These are phyloP conservation scores for Pocillopora verrucosa DNA, from an alignment of 64 coral and sea anemone species.

Conservation along the genomic window DNA sequence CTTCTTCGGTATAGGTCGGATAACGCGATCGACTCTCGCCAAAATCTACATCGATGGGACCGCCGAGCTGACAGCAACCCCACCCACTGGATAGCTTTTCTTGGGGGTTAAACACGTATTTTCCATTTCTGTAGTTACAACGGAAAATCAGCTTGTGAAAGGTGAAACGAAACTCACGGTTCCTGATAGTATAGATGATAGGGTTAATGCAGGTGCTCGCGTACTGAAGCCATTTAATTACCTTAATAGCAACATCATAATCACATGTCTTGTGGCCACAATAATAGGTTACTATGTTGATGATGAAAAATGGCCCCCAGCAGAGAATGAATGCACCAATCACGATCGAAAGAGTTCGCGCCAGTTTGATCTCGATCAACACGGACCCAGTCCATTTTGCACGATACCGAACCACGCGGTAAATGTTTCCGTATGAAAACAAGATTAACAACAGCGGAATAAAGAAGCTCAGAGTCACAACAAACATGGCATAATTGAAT, in stretches of 20 bases:
- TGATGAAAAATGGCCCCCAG: slow-evolving; percentile 80
- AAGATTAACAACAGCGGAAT: slow-evolving; percentile 71
- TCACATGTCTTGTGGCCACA: slow-evolving; percentile 27
- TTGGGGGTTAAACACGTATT: slow-evolving; percentile 39
- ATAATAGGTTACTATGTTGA: slow-evolving; percentile 61
- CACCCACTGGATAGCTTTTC: slow-evolving; percentile 1
- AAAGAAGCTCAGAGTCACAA: slow-evolving; percentile 66
- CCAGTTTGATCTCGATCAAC: slow-evolving; percentile 81
- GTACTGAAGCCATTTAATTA: slow-evolving; percentile 87
- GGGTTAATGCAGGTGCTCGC: slow-evolving; percentile 76
- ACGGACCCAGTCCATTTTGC: slow-evolving; percentile 86
- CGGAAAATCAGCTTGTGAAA: slow-evolving; percentile 84
- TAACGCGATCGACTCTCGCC: slow-evolving; percentile 27
- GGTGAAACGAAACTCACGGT: slow-evolving; percentile 78
- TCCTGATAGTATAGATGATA: slow-evolving; percentile 83
- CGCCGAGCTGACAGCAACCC: slow-evolving; percentile 40
- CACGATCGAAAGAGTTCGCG: slow-evolving; percentile 85
- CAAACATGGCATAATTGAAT: slow-evolving; percentile 62
- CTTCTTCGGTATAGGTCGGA: slow-evolving; percentile 54
- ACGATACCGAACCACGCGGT: slow-evolving; percentile 69
- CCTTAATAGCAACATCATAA: background rate
- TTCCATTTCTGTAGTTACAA: slow-evolving; percentile 56
- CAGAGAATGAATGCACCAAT: slow-evolving; percentile 89
- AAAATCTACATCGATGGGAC: slow-evolving; percentile 21
- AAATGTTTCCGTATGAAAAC: slow-evolving; percentile 69